phyloP scores from a whole-genome alignment of 2,797 vertebrate species.

The Alectoris magna region DNA sequence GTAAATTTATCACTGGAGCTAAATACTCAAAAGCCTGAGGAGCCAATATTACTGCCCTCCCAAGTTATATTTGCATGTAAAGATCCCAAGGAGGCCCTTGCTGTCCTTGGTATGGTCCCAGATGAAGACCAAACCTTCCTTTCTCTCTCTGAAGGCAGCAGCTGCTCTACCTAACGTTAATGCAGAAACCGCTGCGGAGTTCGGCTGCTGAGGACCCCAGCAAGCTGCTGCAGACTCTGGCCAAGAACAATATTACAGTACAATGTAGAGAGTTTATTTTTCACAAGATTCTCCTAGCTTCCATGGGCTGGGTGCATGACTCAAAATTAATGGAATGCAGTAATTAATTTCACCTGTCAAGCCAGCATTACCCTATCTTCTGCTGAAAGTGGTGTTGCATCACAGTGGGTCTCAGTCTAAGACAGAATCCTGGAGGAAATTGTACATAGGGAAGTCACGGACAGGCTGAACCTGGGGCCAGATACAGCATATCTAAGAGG shows the following conservation, averaged over 20 bases:
- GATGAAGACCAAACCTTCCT: conserved; percentile 11
- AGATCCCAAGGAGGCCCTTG: conserved; percentile 13
- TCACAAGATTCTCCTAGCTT: conserved; percentile 70
- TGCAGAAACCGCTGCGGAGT: not conserved
- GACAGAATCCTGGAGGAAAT: conserved; percentile 57
- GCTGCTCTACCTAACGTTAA: conserved; percentile 42
- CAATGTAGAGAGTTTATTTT: conserved; percentile 74
- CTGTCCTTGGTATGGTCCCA: not conserved
- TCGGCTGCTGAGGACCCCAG: conserved; percentile 34
- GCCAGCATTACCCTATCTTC: conserved; percentile 68
- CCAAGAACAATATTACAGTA: conserved; percentile 74
- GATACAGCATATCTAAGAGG: conserved; percentile 16
- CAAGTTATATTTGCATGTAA: not conserved
- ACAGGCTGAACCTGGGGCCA: conserved; percentile 15
- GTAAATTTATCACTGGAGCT: conserved; percentile 35
- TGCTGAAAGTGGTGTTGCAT: conserved; percentile 67
- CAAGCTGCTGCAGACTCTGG: conserved; percentile 40
- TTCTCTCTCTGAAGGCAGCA: conserved; percentile 46
- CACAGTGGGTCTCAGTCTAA: conserved; percentile 6
- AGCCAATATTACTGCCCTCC: conserved; percentile 36
- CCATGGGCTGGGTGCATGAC: conserved; percentile 72
- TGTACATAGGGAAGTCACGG: not conserved
- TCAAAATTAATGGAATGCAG: conserved; percentile 79
- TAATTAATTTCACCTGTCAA: conserved; percentile 78
- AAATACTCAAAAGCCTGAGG: not conserved